phyloP scores from a whole-genome alignment of 53 echinoderm and acorn worm species.

The Apostichopus leukothele region DNA sequence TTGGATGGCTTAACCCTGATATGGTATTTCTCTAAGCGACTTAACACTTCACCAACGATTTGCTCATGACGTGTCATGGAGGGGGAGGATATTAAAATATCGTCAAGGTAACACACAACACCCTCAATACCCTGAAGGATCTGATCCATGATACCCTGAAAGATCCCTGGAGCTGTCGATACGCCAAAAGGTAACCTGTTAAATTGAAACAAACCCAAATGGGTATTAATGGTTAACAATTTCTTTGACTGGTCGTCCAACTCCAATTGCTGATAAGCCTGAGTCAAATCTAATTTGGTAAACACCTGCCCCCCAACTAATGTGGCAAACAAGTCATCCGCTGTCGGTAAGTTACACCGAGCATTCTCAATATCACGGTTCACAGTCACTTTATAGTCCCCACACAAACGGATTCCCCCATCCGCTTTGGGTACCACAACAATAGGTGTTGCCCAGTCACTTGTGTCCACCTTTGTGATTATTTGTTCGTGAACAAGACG shows the following conservation, averaged over 20 bases:
- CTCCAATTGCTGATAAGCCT: conserved; percentile 58
- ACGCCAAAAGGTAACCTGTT: conserved; percentile 14
- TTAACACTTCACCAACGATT: conserved; percentile 10
- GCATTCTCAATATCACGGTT: conserved; percentile 25
- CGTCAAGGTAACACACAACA: conserved; percentile 17
- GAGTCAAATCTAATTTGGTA: conserved; percentile 43
- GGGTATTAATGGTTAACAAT: conserved; percentile 28
- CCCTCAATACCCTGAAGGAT: conserved; percentile 8
- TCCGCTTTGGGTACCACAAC: conserved; percentile 29
- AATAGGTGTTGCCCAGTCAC: conserved; percentile 55
- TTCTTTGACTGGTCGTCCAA: not conserved
- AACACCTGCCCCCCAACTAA: conserved; percentile 49
- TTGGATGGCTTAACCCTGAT: conserved; percentile 18
- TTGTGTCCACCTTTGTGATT: conserved; percentile 30
- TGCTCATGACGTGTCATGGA: no score
- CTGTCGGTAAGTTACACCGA: conserved; percentile 18
- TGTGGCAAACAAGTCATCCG: conserved; percentile 38
- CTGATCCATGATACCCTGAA: conserved; percentile 7
- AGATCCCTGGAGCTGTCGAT: not conserved
- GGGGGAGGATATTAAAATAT: not conserved
- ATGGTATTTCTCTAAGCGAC: conserved; percentile 4
- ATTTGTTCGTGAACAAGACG: conserved; percentile 33
- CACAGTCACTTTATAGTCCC: conserved; percentile 55
- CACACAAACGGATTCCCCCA: conserved; percentile 37
- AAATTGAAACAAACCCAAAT: conserved; percentile 8